Evolutionary conservation across 92 coral and sea anemone species (phyloP), one percentile per base, ranked within the genome.

Genomic region (Palythoa grandiflora): DNA sequence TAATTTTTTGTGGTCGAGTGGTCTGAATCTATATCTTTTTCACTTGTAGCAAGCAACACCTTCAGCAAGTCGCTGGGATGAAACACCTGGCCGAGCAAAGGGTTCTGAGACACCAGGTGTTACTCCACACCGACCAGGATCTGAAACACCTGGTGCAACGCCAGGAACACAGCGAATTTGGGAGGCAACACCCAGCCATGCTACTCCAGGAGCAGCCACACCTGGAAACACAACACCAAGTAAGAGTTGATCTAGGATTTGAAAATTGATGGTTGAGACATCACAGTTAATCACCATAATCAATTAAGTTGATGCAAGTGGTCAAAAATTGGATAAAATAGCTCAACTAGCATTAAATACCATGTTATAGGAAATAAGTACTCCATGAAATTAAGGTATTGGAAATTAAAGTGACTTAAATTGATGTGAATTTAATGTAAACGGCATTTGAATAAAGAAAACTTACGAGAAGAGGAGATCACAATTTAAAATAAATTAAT

Each of bases 61-160:
- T 68, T 97, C 99, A 38, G 93, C 93, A 53, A 97, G 99, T 84
- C 97, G 99, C 52, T 97, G 99, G 99, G 99, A 97, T 89, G 99
- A 97, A 74, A 97, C 99, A 28, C 99, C 99, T 36, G 99, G 99
- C n/a, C 93, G 98, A 68, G 78, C 94, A 36, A 97, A 97, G 91
- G 99, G 99, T 35, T 96, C 98, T 75, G 99, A 97, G 74, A 97
- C 99, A 38, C 99, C 99, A 8, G 99, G 98, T 53, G 98, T 91
- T 1, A 92, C 96, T 38, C 96, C 99, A 16, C 98, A 95, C 39
- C 92, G 96, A 80, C 89, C 84, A 75, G 99, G 99, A 6, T 96
- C 99, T 39, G 99, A 97, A 76, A 97, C 99, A 7, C 99, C 99
- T 9, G 99, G 99, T n/a, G 99, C 98, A 2, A 97, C 99, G 55